These are phyloP conservation scores for Acanthacorydalis orientalis DNA, from an alignment of 2,888 invertebrate species.

Conservation along the genomic window DNA sequence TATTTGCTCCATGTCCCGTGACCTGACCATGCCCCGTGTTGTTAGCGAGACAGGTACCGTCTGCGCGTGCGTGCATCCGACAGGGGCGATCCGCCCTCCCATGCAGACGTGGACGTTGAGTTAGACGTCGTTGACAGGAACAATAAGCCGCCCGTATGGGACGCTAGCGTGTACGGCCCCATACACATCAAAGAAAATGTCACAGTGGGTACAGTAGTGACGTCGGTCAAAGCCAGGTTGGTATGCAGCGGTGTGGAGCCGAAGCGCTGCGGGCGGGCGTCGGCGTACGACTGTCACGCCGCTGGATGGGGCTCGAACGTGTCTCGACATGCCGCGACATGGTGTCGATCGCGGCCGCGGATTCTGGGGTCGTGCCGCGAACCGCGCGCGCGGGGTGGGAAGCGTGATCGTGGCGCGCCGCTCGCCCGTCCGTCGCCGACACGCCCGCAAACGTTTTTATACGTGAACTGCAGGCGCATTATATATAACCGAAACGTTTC, in stretches of 20 bases:
- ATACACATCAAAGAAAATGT: slow-evolving; percentile 97
- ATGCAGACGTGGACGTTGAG: slow-evolving; percentile 92
- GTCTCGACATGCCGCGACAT: slow-evolving; percentile 1
- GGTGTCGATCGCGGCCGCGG: slow-evolving; percentile 8
- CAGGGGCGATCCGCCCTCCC: slow-evolving; percentile 80
- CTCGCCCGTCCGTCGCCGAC: slow-evolving; percentile 12
- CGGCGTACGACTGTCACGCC: slow-evolving; percentile 19
- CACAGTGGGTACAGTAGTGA: slow-evolving; percentile 97
- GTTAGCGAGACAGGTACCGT: slow-evolving; percentile 92
- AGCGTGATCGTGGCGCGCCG: slow-evolving; percentile 18
- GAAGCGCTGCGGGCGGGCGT: slow-evolving; percentile 28
- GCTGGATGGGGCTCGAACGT: slow-evolving; percentile 24
- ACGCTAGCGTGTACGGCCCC: slow-evolving; percentile 88
- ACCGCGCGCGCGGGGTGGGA: slow-evolving; percentile 14
- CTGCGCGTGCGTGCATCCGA: slow-evolving; percentile 94
- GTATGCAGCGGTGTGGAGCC: slow-evolving; percentile 35
- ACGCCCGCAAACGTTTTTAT: not conserved
- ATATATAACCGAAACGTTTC: too few species aligned
- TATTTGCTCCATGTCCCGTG: slow-evolving; percentile 43
- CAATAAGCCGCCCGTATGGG: slow-evolving; percentile 97
- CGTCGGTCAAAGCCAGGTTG: slow-evolving; percentile 96
- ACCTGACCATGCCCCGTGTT: slow-evolving; percentile 49
- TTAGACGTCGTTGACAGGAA: slow-evolving; percentile 97
- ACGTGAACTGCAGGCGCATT: too few species aligned
- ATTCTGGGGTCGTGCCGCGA: slow-evolving; percentile 15